Evolutionary conservation across 1,140 invertebrate genomes (phyloP), one percentile per base, ranked within the genome.

Genomic region (Macrosteles quadrilineatus): DNA sequence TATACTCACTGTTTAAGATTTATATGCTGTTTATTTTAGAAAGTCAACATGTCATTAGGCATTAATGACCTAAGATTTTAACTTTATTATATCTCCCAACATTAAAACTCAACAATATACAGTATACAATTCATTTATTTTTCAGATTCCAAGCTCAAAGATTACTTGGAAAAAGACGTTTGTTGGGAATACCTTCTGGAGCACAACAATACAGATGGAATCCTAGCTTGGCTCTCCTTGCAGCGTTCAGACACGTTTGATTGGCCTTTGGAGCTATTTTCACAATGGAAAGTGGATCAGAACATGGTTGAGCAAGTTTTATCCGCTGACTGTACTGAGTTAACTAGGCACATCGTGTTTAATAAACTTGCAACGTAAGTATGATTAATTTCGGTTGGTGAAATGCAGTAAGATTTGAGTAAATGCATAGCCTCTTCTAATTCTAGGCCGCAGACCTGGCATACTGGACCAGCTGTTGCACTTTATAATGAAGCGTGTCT

Each of bases 141-240:
- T 59, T 11, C 55, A 59, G 55, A 59, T 25, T 4, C 21, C 25
- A 27, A 14, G 2, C 55, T 59, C 1, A 25, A 27, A 30, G 11
- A 6, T 59, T 9, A 59, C 9, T 23, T 59, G 25, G 55, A 59
- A 11, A 30, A 29, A n/a, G 6, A 59, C 6, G n/a, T 25, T 6
- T 27, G 21, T 29, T 59, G 55, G 55, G 55, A 59, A 4, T 59
- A 59, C 27, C n/a, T 59, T 9, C 25, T 59, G 25, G 23, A 29
- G n/a, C 55, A 59, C 55, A 59, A 59, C 25, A 27, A 59, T 25
- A 59, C 12, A 14, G 55, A 59, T 21, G 55, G 55, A 25, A 3
- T 59, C 6, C 25, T 59, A 6, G 27, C 25, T 27, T 59, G 55
- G 55, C 6, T 59, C 4, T 6, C 12, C 47, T 14, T 4, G 23